A percentile compares a stretch with the other conserved stretches of the same genome.
Evolutionary conservation across 2,888 invertebrate species (phyloP).

Genomic region (Epinotia demarniana): DNA sequence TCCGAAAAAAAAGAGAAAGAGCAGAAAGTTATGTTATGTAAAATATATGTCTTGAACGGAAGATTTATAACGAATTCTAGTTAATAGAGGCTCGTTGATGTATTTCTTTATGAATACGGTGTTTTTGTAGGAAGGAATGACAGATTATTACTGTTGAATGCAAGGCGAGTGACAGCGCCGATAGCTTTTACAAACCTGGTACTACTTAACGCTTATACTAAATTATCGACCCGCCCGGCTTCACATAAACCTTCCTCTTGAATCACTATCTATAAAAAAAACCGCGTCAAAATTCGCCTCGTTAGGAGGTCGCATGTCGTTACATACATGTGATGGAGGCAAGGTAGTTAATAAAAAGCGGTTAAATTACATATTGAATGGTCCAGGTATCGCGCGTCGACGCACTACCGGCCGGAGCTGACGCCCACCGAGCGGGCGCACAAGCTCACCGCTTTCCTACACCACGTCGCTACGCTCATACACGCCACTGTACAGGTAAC

Average conservation of each 20-base stretch:
- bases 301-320: too few relatives aligned
- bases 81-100: too few relatives aligned
- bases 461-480: conserved; percentile 95
- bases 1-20: too few relatives aligned
- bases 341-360: neutral
- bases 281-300: too few relatives aligned
- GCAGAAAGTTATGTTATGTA: too few relatives aligned
- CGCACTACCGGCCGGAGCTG: conserved; percentile 96
- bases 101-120: neutral
- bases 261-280: too few relatives aligned
- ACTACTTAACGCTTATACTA: neutral
- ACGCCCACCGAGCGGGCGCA: conserved; percentile 96
- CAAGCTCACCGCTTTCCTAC: conserved; percentile 94
- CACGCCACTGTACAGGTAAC: conserved; percentile 92
- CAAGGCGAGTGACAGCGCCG: too few relatives aligned
- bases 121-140: neutral
- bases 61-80: too few relatives aligned
- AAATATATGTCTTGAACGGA: too few relatives aligned
- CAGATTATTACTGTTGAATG: neutral
- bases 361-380: neutral
- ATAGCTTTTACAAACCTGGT: neutral
- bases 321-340: neutral
- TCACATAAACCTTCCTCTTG: too few relatives aligned
- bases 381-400: conserved; percentile 93
- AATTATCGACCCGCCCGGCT: too few relatives aligned